phyloP scores from a whole-genome alignment of 2,888 invertebrate species.

The Choreutis nemorana region DNA sequence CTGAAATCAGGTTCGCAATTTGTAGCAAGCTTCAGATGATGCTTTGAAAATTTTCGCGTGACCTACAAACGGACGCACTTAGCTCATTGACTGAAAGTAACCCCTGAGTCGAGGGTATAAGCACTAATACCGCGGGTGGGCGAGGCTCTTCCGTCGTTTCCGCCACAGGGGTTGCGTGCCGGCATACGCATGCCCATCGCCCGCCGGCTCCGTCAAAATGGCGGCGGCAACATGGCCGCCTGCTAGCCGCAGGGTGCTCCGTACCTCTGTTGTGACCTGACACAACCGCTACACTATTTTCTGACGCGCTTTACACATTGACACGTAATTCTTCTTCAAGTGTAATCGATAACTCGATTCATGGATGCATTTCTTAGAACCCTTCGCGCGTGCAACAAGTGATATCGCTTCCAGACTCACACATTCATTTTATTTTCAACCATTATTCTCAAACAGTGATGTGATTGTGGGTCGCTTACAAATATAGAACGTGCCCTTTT shows the following conservation, averaged over 20 bases:
- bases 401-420: slow-evolving; percentile 40
- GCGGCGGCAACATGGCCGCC: slow-evolving; percentile 66
- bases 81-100: slow-evolving; percentile 24
- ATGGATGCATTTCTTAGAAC: slow-evolving; percentile 26
- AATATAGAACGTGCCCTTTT: slow-evolving; percentile 62
- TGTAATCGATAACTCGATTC: slow-evolving; percentile 41
- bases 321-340: slow-evolving; percentile 38
- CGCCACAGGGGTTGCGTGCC: slow-evolving; percentile 43
- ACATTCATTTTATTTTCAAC: no score
- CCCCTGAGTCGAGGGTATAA: slow-evolving; percentile 30
- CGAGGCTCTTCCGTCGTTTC: slow-evolving; percentile 42
- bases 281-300: slow-evolving; percentile 48
- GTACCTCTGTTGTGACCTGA: slow-evolving; percentile 49
- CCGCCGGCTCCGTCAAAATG: slow-evolving; percentile 61
- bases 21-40: slow-evolving; percentile 52
- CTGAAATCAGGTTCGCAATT: slow-evolving; percentile 49
- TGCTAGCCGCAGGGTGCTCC: slow-evolving; percentile 61
- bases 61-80: slow-evolving; percentile 55
- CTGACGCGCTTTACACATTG: slow-evolving; percentile 42
- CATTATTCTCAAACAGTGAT: slow-evolving; percentile 38
- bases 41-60: slow-evolving; percentile 41
- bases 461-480: slow-evolving; percentile 48
- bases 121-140: slow-evolving; percentile 25
- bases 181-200: slow-evolving; percentile 63
- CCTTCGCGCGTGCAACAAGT: slow-evolving; percentile 60